Conservation (phyloP, 2,797 vertebrate species). For the Nothura maculosa region DNA sequence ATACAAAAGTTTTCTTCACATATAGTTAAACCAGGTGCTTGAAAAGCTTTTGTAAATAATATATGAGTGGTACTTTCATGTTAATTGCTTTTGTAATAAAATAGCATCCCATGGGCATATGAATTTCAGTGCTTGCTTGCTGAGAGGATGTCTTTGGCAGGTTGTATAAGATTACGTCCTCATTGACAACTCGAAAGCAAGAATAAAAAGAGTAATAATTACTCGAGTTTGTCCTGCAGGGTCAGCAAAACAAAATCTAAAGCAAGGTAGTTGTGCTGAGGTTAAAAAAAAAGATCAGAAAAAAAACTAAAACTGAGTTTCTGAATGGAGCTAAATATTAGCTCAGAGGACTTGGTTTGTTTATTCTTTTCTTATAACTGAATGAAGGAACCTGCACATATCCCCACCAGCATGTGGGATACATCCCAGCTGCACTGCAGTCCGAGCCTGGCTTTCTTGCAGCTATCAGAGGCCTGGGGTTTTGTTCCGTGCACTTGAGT, state of each 20-base stretch:
- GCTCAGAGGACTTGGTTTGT: not conserved
- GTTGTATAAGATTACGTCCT: not conserved
- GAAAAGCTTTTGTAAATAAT: not conserved
- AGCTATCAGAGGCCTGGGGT: not conserved
- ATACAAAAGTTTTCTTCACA: not conserved
- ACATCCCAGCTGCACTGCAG: not conserved
- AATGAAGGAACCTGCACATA: not conserved
- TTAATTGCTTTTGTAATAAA: not conserved
- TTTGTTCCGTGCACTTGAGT: not conserved
- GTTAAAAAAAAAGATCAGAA: not conserved
- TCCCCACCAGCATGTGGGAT: not conserved
- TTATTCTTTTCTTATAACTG: not conserved
- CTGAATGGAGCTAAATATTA: not conserved
- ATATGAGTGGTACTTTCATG: not conserved
- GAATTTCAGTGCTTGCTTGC: not conserved
- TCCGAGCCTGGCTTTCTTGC: accelerated
- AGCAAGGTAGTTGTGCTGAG: not conserved
- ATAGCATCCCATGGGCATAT: not conserved
- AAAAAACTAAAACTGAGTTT: not conserved
- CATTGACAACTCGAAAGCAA: accelerated
- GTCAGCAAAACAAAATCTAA: not conserved
- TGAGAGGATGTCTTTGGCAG: not conserved
- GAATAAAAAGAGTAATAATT: not conserved
- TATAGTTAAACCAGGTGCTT: not conserved
- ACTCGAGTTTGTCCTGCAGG: not conserved